These are phyloP conservation scores for Mycteria americana DNA, from an alignment of 2,797 vertebrate genomes.

Conservation along the genomic window DNA sequence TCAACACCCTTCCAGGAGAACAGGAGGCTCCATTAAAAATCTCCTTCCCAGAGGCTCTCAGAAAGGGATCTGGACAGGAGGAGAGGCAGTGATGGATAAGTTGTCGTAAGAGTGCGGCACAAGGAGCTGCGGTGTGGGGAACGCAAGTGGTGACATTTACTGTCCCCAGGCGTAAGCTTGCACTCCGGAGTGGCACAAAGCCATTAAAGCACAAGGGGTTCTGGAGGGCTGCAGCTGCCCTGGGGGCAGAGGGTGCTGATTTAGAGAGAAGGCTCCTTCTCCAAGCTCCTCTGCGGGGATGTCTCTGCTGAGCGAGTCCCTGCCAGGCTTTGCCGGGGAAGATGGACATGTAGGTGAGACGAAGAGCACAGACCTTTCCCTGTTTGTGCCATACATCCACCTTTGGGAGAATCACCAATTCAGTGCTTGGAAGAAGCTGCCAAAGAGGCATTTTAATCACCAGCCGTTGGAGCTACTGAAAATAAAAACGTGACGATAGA, in stretches of 20 bases:
- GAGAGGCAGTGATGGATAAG: neutral
- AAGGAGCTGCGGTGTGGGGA: neutral
- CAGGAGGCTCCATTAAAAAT: neutral
- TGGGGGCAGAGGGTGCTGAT: neutral
- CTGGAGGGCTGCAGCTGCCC: neutral
- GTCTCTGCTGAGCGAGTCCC: neutral
- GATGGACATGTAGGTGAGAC: neutral
- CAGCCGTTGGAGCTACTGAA: neutral
- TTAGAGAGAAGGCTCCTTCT: neutral
- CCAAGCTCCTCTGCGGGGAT: neutral
- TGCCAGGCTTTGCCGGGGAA: neutral
- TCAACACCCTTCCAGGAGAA: neutral
- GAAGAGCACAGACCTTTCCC: neutral
- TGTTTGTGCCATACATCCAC: neutral
- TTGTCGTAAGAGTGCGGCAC: neutral
- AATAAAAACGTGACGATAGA: neutral
- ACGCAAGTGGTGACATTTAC: neutral
- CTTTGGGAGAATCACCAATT: neutral
- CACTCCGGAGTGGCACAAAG: neutral
- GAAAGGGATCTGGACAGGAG: neutral
- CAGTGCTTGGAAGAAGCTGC: neutral
- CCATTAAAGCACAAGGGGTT: neutral
- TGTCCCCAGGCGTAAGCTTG: neutral
- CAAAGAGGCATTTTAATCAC: neutral
- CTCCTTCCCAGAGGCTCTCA: neutral